Percentiles rank a stretch among this genome's conserved stretches.
These are phyloP conservation scores for Apeltes quadracus DNA, from an alignment of 2,113 vertebrate species.

Conservation along the genomic window DNA sequence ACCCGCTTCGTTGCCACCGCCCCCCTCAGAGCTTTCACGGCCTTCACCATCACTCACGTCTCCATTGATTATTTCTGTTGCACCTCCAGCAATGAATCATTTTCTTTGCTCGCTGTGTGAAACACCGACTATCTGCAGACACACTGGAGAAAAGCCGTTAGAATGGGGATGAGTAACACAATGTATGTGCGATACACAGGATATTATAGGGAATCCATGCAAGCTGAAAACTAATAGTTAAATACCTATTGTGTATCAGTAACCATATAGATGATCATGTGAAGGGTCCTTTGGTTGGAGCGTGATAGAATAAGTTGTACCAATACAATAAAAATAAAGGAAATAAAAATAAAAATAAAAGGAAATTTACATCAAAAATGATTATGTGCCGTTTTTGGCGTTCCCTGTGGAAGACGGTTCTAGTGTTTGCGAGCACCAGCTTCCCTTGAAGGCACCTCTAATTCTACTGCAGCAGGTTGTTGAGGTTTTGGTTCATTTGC, in stretches of 20 bases:
- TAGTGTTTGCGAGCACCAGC: too few species aligned
- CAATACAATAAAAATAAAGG: background rate
- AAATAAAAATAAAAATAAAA: background rate
- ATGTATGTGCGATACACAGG: background rate
- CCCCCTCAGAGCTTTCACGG: slow-evolving; percentile 7
- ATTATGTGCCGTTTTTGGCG: background rate
- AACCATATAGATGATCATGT: background rate
- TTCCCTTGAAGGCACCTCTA: too few species aligned
- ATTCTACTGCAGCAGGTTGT: too few species aligned
- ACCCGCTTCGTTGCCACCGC: slow-evolving; percentile 36
- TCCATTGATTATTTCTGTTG: slow-evolving; percentile 44
- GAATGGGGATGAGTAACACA: background rate
- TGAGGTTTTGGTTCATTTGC: too few species aligned
- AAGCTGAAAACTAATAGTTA: background rate
- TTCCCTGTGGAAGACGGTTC: too few species aligned
- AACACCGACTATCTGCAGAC: slow-evolving; percentile 4
- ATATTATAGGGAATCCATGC: background rate
- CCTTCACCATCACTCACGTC: slow-evolving; percentile 39
- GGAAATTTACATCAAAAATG: background rate
- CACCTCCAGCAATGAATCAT: slow-evolving; percentile 28
- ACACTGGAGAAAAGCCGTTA: background rate
- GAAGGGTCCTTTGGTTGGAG: background rate
- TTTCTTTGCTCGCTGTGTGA: slow-evolving; percentile 8
- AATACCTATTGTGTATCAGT: background rate
- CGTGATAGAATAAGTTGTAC: background rate